Evolutionary conservation across 2,113 vertebrate species (phyloP).

Genomic region (Theristicus caerulescens): DNA sequence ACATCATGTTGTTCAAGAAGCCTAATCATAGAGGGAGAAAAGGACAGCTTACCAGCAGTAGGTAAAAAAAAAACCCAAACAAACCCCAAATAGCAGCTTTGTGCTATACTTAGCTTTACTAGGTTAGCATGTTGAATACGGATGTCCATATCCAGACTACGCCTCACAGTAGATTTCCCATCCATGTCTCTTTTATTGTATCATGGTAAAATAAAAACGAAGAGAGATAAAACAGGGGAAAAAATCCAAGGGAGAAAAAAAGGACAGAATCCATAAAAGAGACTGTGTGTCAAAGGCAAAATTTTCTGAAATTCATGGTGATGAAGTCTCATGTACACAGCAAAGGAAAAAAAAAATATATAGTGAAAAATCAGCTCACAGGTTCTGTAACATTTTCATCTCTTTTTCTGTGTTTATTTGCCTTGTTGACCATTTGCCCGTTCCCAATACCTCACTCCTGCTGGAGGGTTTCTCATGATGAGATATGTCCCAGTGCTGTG

Average conservation of each 20-base stretch:
- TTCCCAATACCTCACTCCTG: not conserved
- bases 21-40: not conserved
- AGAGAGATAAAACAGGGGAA: not conserved
- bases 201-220: not conserved
- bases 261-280: not conserved
- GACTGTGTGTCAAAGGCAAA: not conserved
- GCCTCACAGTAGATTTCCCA: not conserved
- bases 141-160: not conserved
- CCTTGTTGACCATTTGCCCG: fast-evolving
- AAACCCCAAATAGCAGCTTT: not conserved
- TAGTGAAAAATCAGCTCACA: not conserved
- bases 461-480: not conserved
- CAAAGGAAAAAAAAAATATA: not conserved
- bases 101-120: not conserved
- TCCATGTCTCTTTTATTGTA: not conserved
- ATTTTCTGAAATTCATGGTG: not conserved
- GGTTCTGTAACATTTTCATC: not conserved
- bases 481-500: fast-evolving
- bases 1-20: not conserved
- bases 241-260: not conserved
- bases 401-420: not conserved
- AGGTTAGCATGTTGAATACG: not conserved
- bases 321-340: not conserved
- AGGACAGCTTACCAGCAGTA: not conserved
- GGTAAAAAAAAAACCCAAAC: not conserved